These are phyloP conservation scores for Porites lutea DNA, from an alignment of 64 coral and sea anemone genomes.

Conservation along the genomic window DNA sequence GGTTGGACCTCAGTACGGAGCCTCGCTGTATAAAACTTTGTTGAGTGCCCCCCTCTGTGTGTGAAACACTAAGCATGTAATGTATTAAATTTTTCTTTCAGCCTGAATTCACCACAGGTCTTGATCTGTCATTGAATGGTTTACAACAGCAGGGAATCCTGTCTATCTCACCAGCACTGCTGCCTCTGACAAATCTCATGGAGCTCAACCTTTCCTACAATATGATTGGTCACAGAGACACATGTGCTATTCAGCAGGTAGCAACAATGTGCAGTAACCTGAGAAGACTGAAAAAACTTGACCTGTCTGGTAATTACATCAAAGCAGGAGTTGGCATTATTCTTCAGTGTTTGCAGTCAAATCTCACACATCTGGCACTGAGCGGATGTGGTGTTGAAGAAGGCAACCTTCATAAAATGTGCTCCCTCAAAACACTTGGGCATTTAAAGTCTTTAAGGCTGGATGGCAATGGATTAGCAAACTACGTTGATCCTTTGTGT, in stretches of 20 bases:
- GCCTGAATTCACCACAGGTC: constrained; percentile 33
- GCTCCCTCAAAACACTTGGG: background rate
- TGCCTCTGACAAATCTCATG: constrained; percentile 41
- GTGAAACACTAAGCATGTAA: too few species aligned
- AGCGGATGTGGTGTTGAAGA: constrained; percentile 48
- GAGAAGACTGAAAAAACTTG: constrained; percentile 43
- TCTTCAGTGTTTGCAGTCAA: constrained; percentile 12
- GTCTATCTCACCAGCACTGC: constrained; percentile 16
- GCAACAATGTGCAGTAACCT: constrained; percentile 45
- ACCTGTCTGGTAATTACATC: constrained; percentile 53
- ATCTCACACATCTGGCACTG: constrained; percentile 42
- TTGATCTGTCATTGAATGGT: constrained; percentile 43
- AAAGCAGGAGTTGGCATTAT: constrained; percentile 23
- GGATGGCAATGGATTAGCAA: constrained; percentile 22
- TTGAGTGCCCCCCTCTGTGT: too few species aligned
- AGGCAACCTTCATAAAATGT: constrained; percentile 11
- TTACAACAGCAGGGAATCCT: constrained; percentile 32
- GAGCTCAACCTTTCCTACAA: constrained; percentile 68
- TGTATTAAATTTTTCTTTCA: background rate
- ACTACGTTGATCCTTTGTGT: constrained; percentile 4
- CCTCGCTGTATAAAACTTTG: too few species aligned
- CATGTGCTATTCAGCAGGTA: constrained; percentile 15
- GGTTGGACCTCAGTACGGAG: too few species aligned
- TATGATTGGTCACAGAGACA: background rate
- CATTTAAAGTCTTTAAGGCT: constrained; percentile 54